Base-by-base conservation (phyloP, 2,113 vertebrate species). In the Oncorhynchus keta region DNA sequence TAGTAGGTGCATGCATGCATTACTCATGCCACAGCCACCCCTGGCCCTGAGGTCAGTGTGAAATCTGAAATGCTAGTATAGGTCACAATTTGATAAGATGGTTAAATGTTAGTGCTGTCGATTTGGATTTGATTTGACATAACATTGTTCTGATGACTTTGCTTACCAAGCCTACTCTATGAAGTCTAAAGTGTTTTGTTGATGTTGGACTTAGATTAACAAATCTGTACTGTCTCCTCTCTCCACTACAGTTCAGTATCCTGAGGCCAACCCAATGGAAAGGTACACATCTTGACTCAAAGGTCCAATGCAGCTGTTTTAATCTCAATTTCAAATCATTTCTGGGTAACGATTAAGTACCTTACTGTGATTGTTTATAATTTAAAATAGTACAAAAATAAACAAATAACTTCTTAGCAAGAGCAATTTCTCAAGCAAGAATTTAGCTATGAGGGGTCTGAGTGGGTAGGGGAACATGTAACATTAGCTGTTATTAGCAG, bases 231-330 rank as follows among this genome's bases (percentile, higher is more conserved):
- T 68, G 68, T 72, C 71, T 68, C 73, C 62, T n/a, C 2, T 45
- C 35, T 18, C 51, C 12, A 3, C 1, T 70, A 5, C 86, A 94
- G 93, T 85, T 64, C 85, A 89, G 72, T 82, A 78, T 26, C 82
- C 79, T 5, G 92, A 93, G 45, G 65, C 79, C 35, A 55, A 65
- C 2, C 83, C 72, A 14, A 48, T 73, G 28, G 90, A 89, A 78
- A 91, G 91, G 94, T 94, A 86, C 4, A 28, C 72, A 26, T 49
- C 48, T 70, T 62, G 18, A 72, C 30, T 62, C 22, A 45, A 39
- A 45, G 39, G 39, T 39, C 39, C 39, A 39, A 39, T 39, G 39
- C 39, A 39, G 39, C 8, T 9, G 8, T 39, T 39, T 16, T 28
- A 3, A 68, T n/a, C 32, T 39, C 39, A 68, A 2, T 45, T 1